A percentile compares a stretch with the other conserved stretches of the same genome.
Conservation (phyloP, 2,888 invertebrate species). For the Watsonalla binaria region DNA sequence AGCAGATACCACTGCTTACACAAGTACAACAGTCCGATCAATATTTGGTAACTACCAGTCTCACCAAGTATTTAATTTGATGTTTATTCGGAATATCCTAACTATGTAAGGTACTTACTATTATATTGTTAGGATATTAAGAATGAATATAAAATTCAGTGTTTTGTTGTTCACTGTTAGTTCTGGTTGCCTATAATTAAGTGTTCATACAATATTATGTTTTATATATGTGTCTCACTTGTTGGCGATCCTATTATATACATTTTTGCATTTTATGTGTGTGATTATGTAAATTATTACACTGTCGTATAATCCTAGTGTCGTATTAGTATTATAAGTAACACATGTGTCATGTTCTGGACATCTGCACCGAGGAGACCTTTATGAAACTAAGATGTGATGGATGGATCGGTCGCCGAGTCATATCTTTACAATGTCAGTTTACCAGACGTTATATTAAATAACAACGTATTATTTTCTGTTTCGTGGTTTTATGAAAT, state of each 20-base stretch:
- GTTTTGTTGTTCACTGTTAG: too few relatives aligned
- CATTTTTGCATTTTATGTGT: background rate
- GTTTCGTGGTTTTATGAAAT: background rate
- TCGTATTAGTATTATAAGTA: constrained; percentile 36
- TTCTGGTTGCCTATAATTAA: background rate
- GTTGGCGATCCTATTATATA: too few relatives aligned
- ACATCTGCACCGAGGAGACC: constrained; percentile 56
- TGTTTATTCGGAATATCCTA: too few relatives aligned
- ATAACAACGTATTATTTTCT: background rate
- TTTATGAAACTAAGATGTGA: constrained; percentile 68
- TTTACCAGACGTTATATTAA: too few relatives aligned
- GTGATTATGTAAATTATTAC: constrained; percentile 31
- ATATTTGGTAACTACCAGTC: too few relatives aligned
- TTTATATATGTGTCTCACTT: background rate
- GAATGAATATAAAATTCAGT: too few relatives aligned
- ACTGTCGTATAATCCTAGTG: constrained; percentile 30
- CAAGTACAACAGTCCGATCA: too few relatives aligned
- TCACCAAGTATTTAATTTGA: too few relatives aligned
- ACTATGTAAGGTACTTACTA: too few relatives aligned
- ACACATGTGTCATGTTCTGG: constrained; percentile 51
- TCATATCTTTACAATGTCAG: constrained; percentile 6
- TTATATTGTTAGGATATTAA: too few relatives aligned
- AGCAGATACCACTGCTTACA: too few relatives aligned
- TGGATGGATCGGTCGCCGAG: constrained; percentile 55
- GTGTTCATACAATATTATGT: too few relatives aligned